Evolutionary conservation across 1,140 invertebrate genomes (phyloP).

Genomic region (Fopius arisanus): DNA sequence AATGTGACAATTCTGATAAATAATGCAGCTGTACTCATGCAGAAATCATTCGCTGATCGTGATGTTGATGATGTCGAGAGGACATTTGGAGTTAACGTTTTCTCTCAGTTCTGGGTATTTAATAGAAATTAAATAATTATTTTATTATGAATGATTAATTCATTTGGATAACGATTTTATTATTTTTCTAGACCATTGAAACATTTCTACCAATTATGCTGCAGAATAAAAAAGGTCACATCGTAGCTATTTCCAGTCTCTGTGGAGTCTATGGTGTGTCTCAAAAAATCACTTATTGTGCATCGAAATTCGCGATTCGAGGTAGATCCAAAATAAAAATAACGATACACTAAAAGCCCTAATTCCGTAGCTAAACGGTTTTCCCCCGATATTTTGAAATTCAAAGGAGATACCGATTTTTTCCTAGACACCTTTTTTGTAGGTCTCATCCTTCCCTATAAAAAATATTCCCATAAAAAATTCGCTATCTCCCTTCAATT

Average conservation of each 20-base stretch:
- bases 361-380: too few relatives aligned
- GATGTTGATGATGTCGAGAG: slow-evolving; percentile 42
- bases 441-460: too few relatives aligned
- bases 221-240: slow-evolving; percentile 82
- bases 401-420: too few relatives aligned
- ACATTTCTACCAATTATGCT: slow-evolving; percentile 91
- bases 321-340: slow-evolving; percentile 61
- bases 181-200: slow-evolving; percentile 70
- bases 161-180: slow-evolving; percentile 18
- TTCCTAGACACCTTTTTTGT: too few relatives aligned
- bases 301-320: slow-evolving; percentile 90
- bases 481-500: too few relatives aligned
- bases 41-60: slow-evolving; percentile 40
- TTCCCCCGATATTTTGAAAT: too few relatives aligned
- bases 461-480: too few relatives aligned
- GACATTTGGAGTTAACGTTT: slow-evolving; percentile 48
- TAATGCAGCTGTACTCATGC: slow-evolving; percentile 49
- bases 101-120: slow-evolving; percentile 54
- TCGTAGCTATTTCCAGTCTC: slow-evolving; percentile 91
- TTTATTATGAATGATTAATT: background rate
- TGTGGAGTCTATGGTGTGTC: slow-evolving; percentile 83
- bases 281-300: slow-evolving; percentile 90
- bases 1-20: slow-evolving; percentile 56
- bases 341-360: background rate
- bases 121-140: slow-evolving; percentile 1